phyloP scores from a whole-genome alignment of 2,888 invertebrate genomes.

The Andrena bucephala region DNA sequence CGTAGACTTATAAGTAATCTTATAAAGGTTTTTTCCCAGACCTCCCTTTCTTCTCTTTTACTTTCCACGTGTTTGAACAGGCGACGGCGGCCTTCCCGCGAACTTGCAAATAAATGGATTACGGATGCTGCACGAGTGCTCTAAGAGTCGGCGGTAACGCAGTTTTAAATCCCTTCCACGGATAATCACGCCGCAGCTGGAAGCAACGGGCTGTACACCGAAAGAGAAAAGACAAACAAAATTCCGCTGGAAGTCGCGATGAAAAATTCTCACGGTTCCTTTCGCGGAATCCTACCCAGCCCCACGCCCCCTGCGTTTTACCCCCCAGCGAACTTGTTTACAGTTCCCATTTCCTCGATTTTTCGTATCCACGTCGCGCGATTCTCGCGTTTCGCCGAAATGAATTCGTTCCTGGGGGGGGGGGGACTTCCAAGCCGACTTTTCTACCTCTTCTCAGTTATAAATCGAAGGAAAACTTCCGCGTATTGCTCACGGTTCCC shows the following conservation, averaged over 20 bases:
- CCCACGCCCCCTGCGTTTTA: slow-evolving; percentile 27
- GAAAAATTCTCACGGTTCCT: slow-evolving; percentile 66
- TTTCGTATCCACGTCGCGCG: slow-evolving; percentile 38
- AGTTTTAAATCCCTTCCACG: slow-evolving; percentile 67
- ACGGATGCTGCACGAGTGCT: slow-evolving; percentile 44
- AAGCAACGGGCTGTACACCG: slow-evolving; percentile 35
- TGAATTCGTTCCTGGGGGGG: slow-evolving; percentile 47
- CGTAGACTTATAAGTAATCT: neutral
- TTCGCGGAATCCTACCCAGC: slow-evolving; percentile 43
- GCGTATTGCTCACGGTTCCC: slow-evolving; percentile 16
- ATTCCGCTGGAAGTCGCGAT: slow-evolving; percentile 44
- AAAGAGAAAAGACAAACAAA: slow-evolving; percentile 49
- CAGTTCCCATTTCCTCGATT: slow-evolving; percentile 62
- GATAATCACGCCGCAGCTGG: slow-evolving; percentile 60
- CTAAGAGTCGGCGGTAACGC: slow-evolving; percentile 46
- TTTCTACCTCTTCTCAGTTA: slow-evolving; percentile 21
- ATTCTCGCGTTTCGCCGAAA: slow-evolving; percentile 45
- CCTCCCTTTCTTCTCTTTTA: slow-evolving; percentile 5
- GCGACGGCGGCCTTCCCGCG: slow-evolving; percentile 16
- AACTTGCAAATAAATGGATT: slow-evolving; percentile 62
- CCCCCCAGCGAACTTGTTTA: slow-evolving; percentile 47
- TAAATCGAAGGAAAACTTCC: slow-evolving; percentile 59
- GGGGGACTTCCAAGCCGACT: slow-evolving; percentile 8
- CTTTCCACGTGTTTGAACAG: slow-evolving; percentile 18
- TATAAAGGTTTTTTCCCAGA: slow-evolving; percentile 1